These are phyloP conservation scores for Sprattus sprattus DNA, from an alignment of 2,113 vertebrate species.

Conservation along the genomic window DNA sequence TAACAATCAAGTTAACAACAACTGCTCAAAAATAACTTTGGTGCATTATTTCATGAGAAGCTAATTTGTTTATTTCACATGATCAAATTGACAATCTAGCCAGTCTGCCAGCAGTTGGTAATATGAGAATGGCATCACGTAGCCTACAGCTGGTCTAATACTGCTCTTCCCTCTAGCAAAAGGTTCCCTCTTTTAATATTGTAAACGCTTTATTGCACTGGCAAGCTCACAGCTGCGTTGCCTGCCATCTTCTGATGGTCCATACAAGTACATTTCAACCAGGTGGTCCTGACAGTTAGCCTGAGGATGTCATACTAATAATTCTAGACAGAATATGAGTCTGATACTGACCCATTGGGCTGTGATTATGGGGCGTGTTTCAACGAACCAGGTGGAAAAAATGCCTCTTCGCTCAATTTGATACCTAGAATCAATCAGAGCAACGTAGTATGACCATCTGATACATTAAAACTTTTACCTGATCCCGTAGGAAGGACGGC, in stretches of 20 bases:
- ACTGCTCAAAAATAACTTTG: neutral
- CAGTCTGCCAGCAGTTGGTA: neutral
- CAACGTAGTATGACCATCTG: too few relatives aligned
- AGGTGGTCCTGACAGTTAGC: neutral
- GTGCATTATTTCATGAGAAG: neutral
- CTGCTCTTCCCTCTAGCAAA: neutral
- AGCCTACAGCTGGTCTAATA: neutral
- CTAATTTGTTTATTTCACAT: neutral
- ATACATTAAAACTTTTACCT: too few relatives aligned
- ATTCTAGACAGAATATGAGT: too few relatives aligned
- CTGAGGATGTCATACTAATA: too few relatives aligned
- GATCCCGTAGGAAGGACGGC: too few relatives aligned
- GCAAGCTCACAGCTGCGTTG: neutral
- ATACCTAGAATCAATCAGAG: too few relatives aligned
- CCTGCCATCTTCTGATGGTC: neutral
- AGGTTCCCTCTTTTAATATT: neutral
- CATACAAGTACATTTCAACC: neutral
- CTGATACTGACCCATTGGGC: too few relatives aligned
- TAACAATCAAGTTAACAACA: neutral
- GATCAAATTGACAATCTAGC: neutral
- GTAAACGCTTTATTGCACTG: neutral
- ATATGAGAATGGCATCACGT: neutral
- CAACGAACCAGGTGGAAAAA: too few relatives aligned
- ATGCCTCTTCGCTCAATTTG: too few relatives aligned
- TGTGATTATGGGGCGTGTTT: too few relatives aligned